Evolutionary conservation across 2,797 vertebrate species (phyloP), one percentile per base, ranked within the genome.

Genomic region (Coreius guichenoti): DNA sequence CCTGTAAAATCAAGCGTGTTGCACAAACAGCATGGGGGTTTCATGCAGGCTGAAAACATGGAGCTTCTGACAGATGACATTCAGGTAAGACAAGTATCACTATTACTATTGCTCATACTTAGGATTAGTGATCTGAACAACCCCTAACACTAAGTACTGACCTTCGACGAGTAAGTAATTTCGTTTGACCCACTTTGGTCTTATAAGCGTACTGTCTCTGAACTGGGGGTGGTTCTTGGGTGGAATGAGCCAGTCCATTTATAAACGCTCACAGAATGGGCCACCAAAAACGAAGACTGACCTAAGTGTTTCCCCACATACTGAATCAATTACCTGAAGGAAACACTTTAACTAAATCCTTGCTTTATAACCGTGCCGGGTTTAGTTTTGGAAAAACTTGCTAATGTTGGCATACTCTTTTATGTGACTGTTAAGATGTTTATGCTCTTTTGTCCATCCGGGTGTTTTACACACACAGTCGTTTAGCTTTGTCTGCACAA

Each of bases 301-400:
- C 83, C 80, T 68, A 84, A 81, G 77, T 70, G 73, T 80, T 83
- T 80, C 70, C 82, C 12, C 89, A 81, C 89, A 90, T 77, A 89
- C 83, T 84, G 87, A 77, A 86, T 65, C 84, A 89, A 87, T 89
- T 90, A 90, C 81, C 87, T 82, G 51, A 75, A 89, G 87, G 87
- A 90, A 86, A 83, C 82, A 63, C 79, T 90, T 84, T 61, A 76
- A 89, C 36, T 83, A 82, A 88, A 87, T 86, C 81, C 73, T 83
- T 74, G 68, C 61, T 87, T 86, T 87, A 87, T 84, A 77, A 79
- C 70, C 74, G 23, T 43, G 65, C 84, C 72, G 61, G n/a, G 79
- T 85, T 75, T 75, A 87, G 73, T 61, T 76, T 68, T 86, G 80
- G 81, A 88, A 86, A 88, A 87, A 76, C 77, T 81, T 63, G 67